phyloP scores from a whole-genome alignment of 2,113 vertebrate genomes.

The Lethenteron camtschaticum region DNA sequence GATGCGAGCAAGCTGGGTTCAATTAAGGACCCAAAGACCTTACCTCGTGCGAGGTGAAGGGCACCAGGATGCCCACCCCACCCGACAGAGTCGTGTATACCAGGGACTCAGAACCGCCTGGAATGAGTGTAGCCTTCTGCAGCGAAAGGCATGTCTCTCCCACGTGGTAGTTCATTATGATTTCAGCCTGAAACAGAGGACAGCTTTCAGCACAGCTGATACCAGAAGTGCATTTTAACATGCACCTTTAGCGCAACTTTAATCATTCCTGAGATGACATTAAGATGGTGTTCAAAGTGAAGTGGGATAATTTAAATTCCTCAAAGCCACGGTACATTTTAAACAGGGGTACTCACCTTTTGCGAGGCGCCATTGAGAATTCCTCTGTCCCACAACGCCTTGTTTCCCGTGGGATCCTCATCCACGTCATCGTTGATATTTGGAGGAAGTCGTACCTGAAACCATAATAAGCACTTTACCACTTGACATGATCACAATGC shows the following conservation, averaged over 20 bases:
- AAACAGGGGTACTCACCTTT: conserved; percentile 35
- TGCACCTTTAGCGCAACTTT: no score
- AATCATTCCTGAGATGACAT: no score
- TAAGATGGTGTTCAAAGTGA: no score
- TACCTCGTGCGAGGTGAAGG: conserved; percentile 93
- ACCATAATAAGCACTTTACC: not conserved
- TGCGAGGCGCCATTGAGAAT: conserved; percentile 91
- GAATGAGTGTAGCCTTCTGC: conserved; percentile 89
- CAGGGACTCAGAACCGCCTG: conserved; percentile 78
- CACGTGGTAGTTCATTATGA: conserved; percentile 84
- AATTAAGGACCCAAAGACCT: conserved; percentile 6
- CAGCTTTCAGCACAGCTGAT: not conserved
- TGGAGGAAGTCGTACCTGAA: conserved; percentile 65
- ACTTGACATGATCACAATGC: not conserved
- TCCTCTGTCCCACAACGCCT: conserved; percentile 86
- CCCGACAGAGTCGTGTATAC: conserved; percentile 89
- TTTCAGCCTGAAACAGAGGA: conserved; percentile 44
- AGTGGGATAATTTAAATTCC: no score
- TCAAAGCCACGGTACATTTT: no score
- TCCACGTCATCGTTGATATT: conserved; percentile 96
- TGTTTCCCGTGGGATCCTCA: conserved; percentile 93
- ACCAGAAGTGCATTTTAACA: no score
- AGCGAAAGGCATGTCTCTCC: conserved; percentile 78
- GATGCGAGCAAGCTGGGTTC: no score
- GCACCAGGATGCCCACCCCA: conserved; percentile 83